These are phyloP conservation scores for Pteruthius melanotis DNA, from an alignment of 2,113 vertebrate genomes.

Conservation along the genomic window DNA sequence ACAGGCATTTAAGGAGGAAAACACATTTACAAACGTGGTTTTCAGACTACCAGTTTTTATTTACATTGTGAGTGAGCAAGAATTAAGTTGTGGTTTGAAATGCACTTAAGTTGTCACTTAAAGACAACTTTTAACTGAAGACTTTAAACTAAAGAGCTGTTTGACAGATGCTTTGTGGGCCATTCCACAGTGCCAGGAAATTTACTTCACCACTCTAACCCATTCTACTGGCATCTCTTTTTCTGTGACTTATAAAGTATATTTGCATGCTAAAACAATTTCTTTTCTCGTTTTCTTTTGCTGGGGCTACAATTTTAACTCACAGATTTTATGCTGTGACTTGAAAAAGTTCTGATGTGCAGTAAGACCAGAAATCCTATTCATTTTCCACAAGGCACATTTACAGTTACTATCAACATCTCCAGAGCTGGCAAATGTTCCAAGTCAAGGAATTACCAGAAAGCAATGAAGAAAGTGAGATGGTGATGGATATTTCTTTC, in stretches of 20 bases:
- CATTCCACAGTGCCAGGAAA: not conserved
- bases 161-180: not conserved
- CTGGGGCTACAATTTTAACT: not conserved
- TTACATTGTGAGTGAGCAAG: not conserved
- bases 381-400: not conserved
- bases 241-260: not conserved
- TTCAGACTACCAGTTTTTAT: not conserved
- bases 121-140: not conserved
- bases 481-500: not conserved
- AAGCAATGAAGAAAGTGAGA: not conserved
- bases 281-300: not conserved
- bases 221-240: not conserved
- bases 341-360: not conserved
- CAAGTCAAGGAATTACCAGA: not conserved
- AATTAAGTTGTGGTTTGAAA: not conserved
- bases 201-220: not conserved
- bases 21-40: not conserved
- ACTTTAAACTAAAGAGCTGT: not conserved
- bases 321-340: not conserved
- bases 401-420: not conserved
- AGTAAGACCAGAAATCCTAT: not conserved
- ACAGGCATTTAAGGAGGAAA: not conserved
- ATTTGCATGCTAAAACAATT: not conserved
- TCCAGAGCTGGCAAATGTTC: not conserved
- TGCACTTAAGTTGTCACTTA: not conserved